phyloP scores from a whole-genome alignment of 2,888 invertebrate species.

The Plemyria rubiginata region DNA sequence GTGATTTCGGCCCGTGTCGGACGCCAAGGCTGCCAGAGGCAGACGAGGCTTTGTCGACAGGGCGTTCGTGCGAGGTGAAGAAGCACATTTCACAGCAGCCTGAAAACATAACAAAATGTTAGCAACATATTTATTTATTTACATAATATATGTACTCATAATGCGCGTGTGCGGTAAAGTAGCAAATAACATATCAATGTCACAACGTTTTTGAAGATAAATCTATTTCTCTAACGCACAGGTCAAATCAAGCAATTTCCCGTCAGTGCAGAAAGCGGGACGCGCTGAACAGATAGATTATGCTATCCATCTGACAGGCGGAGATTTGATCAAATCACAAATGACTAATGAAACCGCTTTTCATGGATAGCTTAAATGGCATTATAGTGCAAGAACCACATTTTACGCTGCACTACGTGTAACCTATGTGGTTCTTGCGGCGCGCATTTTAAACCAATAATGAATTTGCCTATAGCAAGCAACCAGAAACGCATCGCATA shows the following conservation, averaged over 20 bases:
- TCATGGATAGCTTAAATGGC: slow-evolving; percentile 26
- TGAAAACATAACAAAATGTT: slow-evolving; percentile 49
- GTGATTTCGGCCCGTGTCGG: slow-evolving; percentile 75
- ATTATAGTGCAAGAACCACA: background rate
- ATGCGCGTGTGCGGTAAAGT: background rate
- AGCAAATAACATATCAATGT: background rate
- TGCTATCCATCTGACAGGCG: slow-evolving; percentile 34
- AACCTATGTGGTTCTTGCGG: background rate
- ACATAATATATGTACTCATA: too few relatives aligned
- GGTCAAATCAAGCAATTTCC: slow-evolving; percentile 37
- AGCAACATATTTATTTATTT: slow-evolving; percentile 1
- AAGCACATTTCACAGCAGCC: slow-evolving; percentile 82
- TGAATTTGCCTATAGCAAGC: background rate
- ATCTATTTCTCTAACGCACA: slow-evolving; percentile 1
- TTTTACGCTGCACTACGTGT: too few relatives aligned
- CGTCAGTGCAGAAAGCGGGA: slow-evolving; percentile 30
- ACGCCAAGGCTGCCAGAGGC: slow-evolving; percentile 73
- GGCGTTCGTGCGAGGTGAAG: slow-evolving; percentile 79
- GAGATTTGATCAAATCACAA: slow-evolving; percentile 37
- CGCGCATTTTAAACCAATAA: too few relatives aligned
- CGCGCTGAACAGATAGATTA: slow-evolving; percentile 37
- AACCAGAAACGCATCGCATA: slow-evolving; percentile 1
- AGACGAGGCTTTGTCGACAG: slow-evolving; percentile 79
- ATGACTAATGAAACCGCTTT: slow-evolving; percentile 28
- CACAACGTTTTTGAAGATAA: background rate